Evolutionary conservation across 2,888 invertebrate species (phyloP), one percentile per base, ranked within the genome.

Genomic region (Limnephilus marmoratus): DNA sequence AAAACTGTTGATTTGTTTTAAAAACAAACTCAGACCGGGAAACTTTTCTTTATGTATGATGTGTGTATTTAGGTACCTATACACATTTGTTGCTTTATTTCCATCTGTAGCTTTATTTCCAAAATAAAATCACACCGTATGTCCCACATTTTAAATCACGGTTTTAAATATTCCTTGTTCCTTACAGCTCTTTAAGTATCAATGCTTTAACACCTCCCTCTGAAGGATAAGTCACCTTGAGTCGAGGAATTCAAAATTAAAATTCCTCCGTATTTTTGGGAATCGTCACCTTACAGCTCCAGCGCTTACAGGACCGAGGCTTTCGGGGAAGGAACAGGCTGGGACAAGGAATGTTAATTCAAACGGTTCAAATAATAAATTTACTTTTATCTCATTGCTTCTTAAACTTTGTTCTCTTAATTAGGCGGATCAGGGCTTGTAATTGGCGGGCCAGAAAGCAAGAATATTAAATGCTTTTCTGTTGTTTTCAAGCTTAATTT

Each of bases 321-420:
- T 29, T 86, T 86, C 41, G n/a, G 0, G 34, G 82, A 85, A 68
- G 68, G 68, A 24, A 24, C 68, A 68, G 68, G n/a, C 68, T 68
- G 68, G 86, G 49, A 68, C 24, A 9, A 49, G 86, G 45, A 31
- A 86, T 86, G 92, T 92, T 91, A 93, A 93, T 92, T 91, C 91
- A 92, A 85, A 90, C 53, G 81, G 88, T 37, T 90, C 80, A 90
- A 86, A 93, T 91, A 92, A 93, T 93, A 92, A 91, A 90, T 92
- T 91, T 87, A n/a, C 45, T 81, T 81, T 90, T 86, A 89, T 85
- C 91, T 85, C 90, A 92, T 92, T 90, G 92, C 93, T 68, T 87
- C 91, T 88, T 45, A 82, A n/a, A 89, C 91, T 91, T 92, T 92
- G 92, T 93, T 92, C 92, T 91, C 91, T 91, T 92, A 92, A 92